Percentiles rank a stretch among this genome's conserved stretches.
These are phyloP conservation scores for Aplodontia rufa DNA, from an alignment of 2,113 vertebrate species.

Conservation along the genomic window DNA sequence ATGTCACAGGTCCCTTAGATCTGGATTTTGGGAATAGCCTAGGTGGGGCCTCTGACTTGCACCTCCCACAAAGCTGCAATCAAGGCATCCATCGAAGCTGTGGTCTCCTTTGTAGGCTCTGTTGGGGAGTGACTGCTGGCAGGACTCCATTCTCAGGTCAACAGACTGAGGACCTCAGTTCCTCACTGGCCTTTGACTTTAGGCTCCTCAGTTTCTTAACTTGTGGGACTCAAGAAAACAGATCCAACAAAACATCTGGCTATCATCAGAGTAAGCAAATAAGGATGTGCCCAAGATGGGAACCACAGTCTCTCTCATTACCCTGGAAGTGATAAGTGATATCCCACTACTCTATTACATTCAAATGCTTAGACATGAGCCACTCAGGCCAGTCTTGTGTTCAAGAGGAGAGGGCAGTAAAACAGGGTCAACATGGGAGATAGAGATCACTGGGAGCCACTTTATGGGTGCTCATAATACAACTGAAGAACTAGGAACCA, in stretches of 20 bases:
- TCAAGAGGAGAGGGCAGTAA: not conserved
- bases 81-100: too few relatives aligned
- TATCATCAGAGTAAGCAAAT: not conserved
- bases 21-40: not conserved
- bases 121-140: not conserved
- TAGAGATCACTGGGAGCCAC: accelerated
- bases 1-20: not conserved
- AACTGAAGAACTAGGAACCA: not conserved
- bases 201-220: not conserved
- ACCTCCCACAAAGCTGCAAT: not conserved
- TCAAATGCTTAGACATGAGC: not conserved
- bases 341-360: too few relatives aligned
- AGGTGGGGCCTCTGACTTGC: not conserved
- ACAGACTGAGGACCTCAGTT: not conserved
- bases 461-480: not conserved
- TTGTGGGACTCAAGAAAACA: accelerated
- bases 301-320: not conserved
- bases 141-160: not conserved
- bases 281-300: not conserved
- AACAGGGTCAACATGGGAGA: not conserved
- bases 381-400: not conserved
- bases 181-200: not conserved
- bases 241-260: not conserved
- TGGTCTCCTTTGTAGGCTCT: not conserved
- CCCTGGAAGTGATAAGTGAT: not conserved